Base-by-base conservation (phyloP, 2,888 invertebrate species). In the Caenorhabditis doughertyi region DNA sequence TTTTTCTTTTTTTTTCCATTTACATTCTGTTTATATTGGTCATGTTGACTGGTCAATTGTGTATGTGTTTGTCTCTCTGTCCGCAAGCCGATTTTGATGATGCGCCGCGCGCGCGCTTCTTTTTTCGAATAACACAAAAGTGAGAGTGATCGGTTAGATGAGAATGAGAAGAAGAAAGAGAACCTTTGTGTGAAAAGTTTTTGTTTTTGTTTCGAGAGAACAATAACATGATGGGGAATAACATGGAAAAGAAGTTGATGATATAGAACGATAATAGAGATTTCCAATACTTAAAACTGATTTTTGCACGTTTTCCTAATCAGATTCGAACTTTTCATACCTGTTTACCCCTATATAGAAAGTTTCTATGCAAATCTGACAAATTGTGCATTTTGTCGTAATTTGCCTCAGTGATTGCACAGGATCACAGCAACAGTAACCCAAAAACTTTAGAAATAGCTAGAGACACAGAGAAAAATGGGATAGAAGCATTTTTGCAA, bases 141-240 rank as follows among this genome's bases (percentile, higher is more conserved):
- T 47, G 70, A 70, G 32, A 71, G 58, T 58, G 58, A 71, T 71
- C 49, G n/a, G n/a, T n/a, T n/a, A n/a, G n/a, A n/a, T n/a, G n/a
- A n/a, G n/a, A n/a, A n/a, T n/a, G n/a, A n/a, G 55, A 56, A 13
- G 29, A 42, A 21, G 58, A 16, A 13, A 8, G 18, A 47, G 39
- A 58, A 58, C 56, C n/a, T 32, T 32, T 42, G 11, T 47, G 9
- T 16, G 9, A 47, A n/a, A 18, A 18, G 44, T 47, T 47, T 47
- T 47, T 3, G n/a, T 47, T 18, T 18, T 7, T 18, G 7, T 47
- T 47, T 47, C 44, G 11, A 2, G 7, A 11, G 11, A 39, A 39
- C n/a, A 39, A 39, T 39, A 32, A 9, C 5, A 32, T 7, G 9
- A 13, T 39, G 39, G 9, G 39, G 13, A 4, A 11, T 13, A 16